Evolutionary conservation across 2,797 vertebrate species (phyloP).

Genomic region (Rousettus madagascariensis): DNA sequence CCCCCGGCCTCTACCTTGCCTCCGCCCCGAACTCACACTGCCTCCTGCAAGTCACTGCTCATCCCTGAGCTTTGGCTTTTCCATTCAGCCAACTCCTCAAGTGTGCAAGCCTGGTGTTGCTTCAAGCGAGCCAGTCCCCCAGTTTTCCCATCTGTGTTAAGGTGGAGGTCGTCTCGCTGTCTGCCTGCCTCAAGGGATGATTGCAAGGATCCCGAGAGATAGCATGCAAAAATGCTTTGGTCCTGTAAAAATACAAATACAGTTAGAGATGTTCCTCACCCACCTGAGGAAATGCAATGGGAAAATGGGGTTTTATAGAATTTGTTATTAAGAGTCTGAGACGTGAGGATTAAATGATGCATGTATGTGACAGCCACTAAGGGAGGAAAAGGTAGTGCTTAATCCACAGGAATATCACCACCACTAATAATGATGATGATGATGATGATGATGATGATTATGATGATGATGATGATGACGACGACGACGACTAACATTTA

Average conservation of each 20-base stretch:
- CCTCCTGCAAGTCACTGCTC: background rate
- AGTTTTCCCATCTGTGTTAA: background rate
- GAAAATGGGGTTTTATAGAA: background rate
- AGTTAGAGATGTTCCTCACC: background rate
- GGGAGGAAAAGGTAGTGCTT: background rate
- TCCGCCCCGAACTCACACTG: background rate
- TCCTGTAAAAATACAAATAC: background rate
- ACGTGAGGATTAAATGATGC: background rate
- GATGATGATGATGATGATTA: background rate
- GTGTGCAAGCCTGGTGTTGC: rapidly evolving
- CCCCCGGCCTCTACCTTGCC: background rate
- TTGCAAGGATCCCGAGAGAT: background rate
- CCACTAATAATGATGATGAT: background rate
- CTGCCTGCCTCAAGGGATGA: background rate
- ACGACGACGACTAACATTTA: background rate
- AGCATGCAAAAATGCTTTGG: background rate
- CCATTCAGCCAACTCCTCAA: background rate
- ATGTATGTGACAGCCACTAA: background rate
- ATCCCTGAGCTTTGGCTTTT: background rate
- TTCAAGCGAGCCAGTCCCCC: rapidly evolving
- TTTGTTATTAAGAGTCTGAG: background rate
- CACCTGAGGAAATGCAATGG: background rate
- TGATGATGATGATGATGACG: no score
- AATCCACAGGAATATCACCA: background rate
- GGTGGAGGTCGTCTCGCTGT: background rate